A percentile compares a stretch with the other conserved stretches of the same genome.
Conservation (phyloP, 92 coral and sea anemone species). For the Phenganax stokvisi region DNA sequence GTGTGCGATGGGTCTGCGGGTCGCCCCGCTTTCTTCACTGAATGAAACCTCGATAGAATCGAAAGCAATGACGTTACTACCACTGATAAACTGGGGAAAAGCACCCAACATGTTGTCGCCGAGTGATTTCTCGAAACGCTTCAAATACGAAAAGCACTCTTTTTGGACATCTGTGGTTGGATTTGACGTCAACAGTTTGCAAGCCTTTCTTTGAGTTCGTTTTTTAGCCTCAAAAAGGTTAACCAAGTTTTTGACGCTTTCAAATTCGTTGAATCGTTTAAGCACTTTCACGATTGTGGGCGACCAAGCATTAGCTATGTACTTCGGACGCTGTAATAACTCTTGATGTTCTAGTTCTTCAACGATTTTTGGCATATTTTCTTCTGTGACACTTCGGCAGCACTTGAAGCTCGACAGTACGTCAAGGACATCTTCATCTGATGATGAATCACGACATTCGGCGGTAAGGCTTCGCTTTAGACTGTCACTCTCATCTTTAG, state of each 20-base stretch:
- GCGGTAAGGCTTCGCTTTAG: constrained; percentile 38
- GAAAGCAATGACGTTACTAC: constrained; percentile 25
- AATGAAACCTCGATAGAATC: constrained; percentile 20
- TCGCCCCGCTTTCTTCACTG: constrained; percentile 5
- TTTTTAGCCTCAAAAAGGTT: constrained; percentile 33
- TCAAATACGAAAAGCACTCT: constrained; percentile 35
- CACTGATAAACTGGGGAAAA: constrained; percentile 32
- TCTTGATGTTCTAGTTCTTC: constrained; percentile 55
- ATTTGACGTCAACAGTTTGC: constrained; percentile 27
- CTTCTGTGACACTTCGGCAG: constrained; percentile 35
- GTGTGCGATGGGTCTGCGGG: constrained; percentile 32
- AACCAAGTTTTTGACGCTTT: constrained; percentile 33
- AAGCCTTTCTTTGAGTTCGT: constrained; percentile 41
- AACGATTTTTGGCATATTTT: constrained; percentile 37
- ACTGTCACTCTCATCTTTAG: constrained; percentile 12
- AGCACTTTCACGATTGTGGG: constrained; percentile 35
- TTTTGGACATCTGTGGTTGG: constrained; percentile 35
- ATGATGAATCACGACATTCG: constrained; percentile 41
- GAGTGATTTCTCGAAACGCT: constrained; percentile 42
- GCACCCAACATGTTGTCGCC: constrained; percentile 22
- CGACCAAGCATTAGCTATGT: constrained; percentile 51
- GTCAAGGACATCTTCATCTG: constrained; percentile 47
- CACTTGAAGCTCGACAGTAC: constrained; percentile 43
- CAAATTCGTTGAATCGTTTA: constrained; percentile 26
- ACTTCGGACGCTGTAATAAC: constrained; percentile 47